phyloP scores from a whole-genome alignment of 1,140 invertebrate species.

The Druon quercuslanigerum region DNA sequence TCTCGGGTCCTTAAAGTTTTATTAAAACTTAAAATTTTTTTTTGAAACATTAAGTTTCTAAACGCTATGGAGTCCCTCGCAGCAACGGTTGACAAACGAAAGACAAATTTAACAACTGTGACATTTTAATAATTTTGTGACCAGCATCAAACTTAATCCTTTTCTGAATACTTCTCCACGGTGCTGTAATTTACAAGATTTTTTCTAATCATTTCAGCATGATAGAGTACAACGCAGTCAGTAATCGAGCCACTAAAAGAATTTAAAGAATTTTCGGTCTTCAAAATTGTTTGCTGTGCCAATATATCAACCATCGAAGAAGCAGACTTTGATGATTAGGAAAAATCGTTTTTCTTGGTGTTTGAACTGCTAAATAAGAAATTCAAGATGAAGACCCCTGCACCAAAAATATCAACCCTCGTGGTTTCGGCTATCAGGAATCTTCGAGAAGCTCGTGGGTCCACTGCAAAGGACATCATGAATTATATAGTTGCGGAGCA shows the following conservation, averaged over 20 bases:
- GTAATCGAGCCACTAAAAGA: background rate
- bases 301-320: background rate
- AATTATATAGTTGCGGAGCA: slow-evolving; percentile 67
- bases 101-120: background rate
- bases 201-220: slow-evolving; percentile 1
- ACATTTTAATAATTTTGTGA: background rate
- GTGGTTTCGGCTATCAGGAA: slow-evolving; percentile 66
- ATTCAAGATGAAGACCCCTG: slow-evolving; percentile 48
- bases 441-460: slow-evolving; percentile 65
- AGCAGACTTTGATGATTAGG: background rate
- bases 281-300: background rate
- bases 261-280: background rate
- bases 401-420: slow-evolving; percentile 63
- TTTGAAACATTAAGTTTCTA: too few species aligned
- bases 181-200: background rate
- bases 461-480: slow-evolving; percentile 68
- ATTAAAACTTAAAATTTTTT: too few species aligned
- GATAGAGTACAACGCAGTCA: background rate
- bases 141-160: background rate
- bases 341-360: slow-evolving; percentile 5
- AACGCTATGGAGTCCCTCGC: too few species aligned
- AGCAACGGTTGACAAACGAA: slow-evolving; percentile 2
- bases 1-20: too few species aligned
- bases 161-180: background rate
- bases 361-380: slow-evolving; percentile 15